Percentiles rank a stretch among this genome's conserved stretches.
Evolutionary conservation across 1,140 invertebrate species (phyloP).

Genomic region (Asbolus verrucosus): DNA sequence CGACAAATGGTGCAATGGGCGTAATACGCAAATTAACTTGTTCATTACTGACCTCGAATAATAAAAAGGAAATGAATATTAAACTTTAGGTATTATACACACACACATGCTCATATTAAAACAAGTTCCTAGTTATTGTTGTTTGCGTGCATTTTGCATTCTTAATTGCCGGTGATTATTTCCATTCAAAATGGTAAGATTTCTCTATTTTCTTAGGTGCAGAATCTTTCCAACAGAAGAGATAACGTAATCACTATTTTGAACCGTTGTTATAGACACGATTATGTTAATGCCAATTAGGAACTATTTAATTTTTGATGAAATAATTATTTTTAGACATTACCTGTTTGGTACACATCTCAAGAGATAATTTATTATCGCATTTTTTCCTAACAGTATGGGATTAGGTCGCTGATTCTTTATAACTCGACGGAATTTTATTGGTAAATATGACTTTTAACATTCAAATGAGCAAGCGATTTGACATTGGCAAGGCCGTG

Average conservation of each 20-base stretch:
- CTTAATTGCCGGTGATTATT: background rate
- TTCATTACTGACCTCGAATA: slow-evolving; percentile 45
- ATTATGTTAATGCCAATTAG: slow-evolving; percentile 25
- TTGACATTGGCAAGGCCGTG: slow-evolving; percentile 17
- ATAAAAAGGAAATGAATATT: slow-evolving; percentile 34
- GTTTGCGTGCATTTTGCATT: slow-evolving; percentile 20
- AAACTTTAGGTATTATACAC: slow-evolving; percentile 3
- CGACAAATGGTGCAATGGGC: slow-evolving; percentile 43
- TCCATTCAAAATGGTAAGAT: no score
- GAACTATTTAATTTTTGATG: slow-evolving; percentile 28
- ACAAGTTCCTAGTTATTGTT: slow-evolving; percentile 34
- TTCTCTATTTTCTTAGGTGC: no score
- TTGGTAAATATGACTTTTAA: background rate
- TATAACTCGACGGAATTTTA: background rate
- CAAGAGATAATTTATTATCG: slow-evolving; percentile 13
- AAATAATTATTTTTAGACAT: slow-evolving; percentile 38
- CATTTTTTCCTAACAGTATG: background rate
- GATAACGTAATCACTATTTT: slow-evolving; percentile 31
- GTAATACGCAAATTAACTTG: slow-evolving; percentile 46
- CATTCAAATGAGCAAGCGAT: no score
- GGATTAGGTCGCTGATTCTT: slow-evolving; percentile 14
- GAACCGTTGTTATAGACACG: no score
- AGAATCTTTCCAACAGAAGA: background rate
- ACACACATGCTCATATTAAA: slow-evolving; percentile 6
- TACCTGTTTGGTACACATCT: slow-evolving; percentile 31